Evolutionary conservation across 2,888 invertebrate species (phyloP), one percentile per base, ranked within the genome.

Genomic region (Branchellion lobata): DNA sequence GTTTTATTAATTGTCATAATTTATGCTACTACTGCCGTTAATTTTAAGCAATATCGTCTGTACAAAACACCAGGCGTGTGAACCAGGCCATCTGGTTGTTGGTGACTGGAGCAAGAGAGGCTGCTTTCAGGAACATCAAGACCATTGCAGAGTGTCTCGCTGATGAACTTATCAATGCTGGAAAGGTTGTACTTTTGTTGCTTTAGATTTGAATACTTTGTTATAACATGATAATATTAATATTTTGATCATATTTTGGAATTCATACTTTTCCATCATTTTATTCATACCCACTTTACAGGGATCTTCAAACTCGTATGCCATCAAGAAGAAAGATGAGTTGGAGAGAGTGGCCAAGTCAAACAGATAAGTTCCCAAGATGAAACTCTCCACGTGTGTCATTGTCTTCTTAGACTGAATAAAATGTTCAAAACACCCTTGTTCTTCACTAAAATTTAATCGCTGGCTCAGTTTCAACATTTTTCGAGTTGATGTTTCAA

Each of bases 291-390:
- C n/a, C n/a, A n/a, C 71, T 40, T 57, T 80, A 33, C 86, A 92
- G 92, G 99, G 99, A 84, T 99, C 98, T 82, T 98, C 98, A 82
- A 99, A 99, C 91, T 97, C 97, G 57, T 98, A 99, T 87, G 99
- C 99, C 85, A 99, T 99, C 90, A 99, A 99, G 91, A 99, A 99
- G 92, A 99, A 99, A 90, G 99, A 99, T 89, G 99, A 99, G 91
- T 91, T 99, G 89, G 99, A 99, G 90, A 95, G 99, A 92, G 99
- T 99, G 85, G 99, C 99, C 88, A 99, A 99, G 90, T 98, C 97
- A 89, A 99, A 99, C 92, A 94, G 99, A 94, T 99, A 98, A 81
- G 81, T 61, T 61, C n/a, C n/a, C 0, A n/a, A n/a, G n/a, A 40
- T 40, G 14, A 40, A 40, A 40, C 40, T 40, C 40, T 40, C 8